Evolutionary conservation across 1,140 invertebrate genomes (phyloP), one percentile per base, ranked within the genome.

Genomic region (Odontomachus brunneus): DNA sequence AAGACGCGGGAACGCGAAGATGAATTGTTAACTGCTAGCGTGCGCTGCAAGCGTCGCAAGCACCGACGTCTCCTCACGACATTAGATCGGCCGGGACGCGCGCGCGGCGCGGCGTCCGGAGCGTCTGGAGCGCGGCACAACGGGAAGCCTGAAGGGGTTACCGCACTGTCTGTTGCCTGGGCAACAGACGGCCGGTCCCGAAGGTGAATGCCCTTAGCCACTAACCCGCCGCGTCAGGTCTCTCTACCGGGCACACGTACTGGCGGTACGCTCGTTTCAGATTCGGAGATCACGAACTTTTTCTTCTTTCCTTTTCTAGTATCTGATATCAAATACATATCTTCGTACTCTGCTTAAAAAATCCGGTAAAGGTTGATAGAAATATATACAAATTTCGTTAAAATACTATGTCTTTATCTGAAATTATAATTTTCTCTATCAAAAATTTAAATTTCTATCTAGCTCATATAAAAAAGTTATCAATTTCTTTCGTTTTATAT

Each of bases 101-200:
- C 26, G 44, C 74, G 48, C 65, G 29, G 26, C 49, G 48, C 26
- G 57, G 14, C 29, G 29, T 7, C 22, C 74, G 75, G 51, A 57
- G 14, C 63, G 75, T 80, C 51, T 73, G 33, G 48, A 74, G n/a
- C 49, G 59, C 67, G 67, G 51, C 69, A 81, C 72, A 72, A 75
- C 84, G 74, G 69, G 59, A 84, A 57, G 76, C 67, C 51, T 76
- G 75, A 85, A 88, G 74, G 87, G 87, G 87, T 88, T 89, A 89
- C 81, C 66, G 86, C 74, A 86, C 88, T 48, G 88, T 89, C 88
- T 89, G 88, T 89, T 89, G 85, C 88, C 88, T 73, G 85, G 88
- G 88, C 60, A 89, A 89, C 88, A 85, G 83, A 89, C 88, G 73
- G 66, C 69, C 55, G 53, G 63, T 75, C 75, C 55, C 85, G 33